Percentiles rank a stretch among this genome's conserved stretches.
These are phyloP conservation scores for Euclidia mi DNA, from an alignment of 2,888 invertebrate genomes.

Conservation along the genomic window DNA sequence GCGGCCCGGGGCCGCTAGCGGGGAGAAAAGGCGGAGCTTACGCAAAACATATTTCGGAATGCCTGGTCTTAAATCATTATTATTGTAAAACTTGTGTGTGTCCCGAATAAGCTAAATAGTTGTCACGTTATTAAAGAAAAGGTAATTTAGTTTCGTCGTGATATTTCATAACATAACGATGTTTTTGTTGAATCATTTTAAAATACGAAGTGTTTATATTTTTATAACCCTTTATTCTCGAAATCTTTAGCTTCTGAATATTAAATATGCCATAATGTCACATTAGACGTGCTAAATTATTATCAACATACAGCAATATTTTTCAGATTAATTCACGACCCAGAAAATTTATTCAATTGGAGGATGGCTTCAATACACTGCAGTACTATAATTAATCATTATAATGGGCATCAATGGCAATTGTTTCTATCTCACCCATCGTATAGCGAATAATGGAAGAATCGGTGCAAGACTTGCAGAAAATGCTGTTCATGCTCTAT, in stretches of 20 bases:
- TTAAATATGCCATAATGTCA: no score
- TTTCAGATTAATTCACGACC: slow-evolving; percentile 18
- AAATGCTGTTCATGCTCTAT: no score
- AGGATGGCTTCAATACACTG: no score
- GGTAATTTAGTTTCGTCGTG: slow-evolving; percentile 18
- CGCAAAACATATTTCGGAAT: no score
- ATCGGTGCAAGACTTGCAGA: no score
- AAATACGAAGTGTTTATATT: slow-evolving; percentile 7
- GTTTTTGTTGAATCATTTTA: slow-evolving; percentile 23
- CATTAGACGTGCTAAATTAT: slow-evolving; percentile 8
- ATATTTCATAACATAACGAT: slow-evolving; percentile 26
- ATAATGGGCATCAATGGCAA: no score
- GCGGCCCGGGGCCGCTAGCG: no score
- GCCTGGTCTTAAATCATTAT: no score
- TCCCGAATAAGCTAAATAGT: slow-evolving; percentile 18
- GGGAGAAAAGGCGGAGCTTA: no score
- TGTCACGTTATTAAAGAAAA: slow-evolving; percentile 30
- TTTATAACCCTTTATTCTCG: neutral
- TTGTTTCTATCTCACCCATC: no score
- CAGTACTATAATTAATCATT: no score
- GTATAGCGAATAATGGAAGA: no score
- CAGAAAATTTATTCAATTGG: slow-evolving; percentile 17
- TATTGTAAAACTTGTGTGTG: slow-evolving; percentile 27
- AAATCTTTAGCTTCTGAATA: neutral
- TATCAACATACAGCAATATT: slow-evolving; percentile 6